Evolutionary conservation across 2,888 invertebrate species (phyloP), one percentile per base, ranked within the genome.

Genomic region (Drosophila borborema): DNA sequence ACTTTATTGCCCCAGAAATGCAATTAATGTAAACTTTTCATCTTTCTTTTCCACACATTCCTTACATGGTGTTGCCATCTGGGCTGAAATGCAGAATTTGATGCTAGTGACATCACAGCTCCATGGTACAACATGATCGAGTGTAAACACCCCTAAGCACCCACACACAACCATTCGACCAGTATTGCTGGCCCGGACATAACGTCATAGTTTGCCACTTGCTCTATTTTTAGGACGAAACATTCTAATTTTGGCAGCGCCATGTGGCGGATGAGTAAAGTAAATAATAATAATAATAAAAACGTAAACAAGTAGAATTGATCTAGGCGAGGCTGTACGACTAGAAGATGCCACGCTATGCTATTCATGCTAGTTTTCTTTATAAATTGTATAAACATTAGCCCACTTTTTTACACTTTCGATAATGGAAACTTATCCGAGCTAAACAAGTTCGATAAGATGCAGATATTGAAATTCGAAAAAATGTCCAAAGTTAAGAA

Each of bases 81-180:
- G 46, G 8, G 2, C 16, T 16, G 5, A 40, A 23, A n/a, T 46
- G 53, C 20, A 38, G 31, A 34, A 45, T 34, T 28, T 34, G 23
- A n/a, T 23, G 48, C 18, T 8, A 20, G 41, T 56, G 67, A 68
- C 67, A 68, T 68, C 67, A 67, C 69, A 31, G 46, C 48, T 48
- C 40, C 55, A 48, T 28, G 41, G 46, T 46, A 60, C 43, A 23
- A 43, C 23, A 55, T 12, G 34, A 60, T 20, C 31, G 54, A 59
- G 23, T 62, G 78, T 76, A 75, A 75, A 76, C 76, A 76, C 64
- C 73, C 43, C 76, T 64, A 45, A 56, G 61, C 62, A 51, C 76
- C 79, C 68, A 78, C 77, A 41, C 55, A 55, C 77, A 45, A 18
- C 51, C 69, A 71, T 51, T 51, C 70, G 48, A 12, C 10, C 56